These are phyloP conservation scores for Holotrichia oblita DNA, from an alignment of 1,140 invertebrate species.

Conservation along the genomic window DNA sequence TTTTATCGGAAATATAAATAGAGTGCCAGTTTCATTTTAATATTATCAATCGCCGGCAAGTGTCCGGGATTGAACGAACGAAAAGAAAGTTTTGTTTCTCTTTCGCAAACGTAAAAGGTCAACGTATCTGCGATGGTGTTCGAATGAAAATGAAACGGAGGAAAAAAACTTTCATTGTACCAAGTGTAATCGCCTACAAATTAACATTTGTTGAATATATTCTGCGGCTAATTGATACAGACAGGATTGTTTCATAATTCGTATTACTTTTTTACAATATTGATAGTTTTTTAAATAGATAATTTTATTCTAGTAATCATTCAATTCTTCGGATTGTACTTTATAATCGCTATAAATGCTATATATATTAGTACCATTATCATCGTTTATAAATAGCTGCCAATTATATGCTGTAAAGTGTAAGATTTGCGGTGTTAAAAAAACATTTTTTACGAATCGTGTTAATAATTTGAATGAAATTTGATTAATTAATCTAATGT, in stretches of 20 bases:
- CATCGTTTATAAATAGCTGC: too few relatives aligned
- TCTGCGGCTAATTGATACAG: neutral
- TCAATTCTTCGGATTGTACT: too few relatives aligned
- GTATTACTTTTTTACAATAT: neutral
- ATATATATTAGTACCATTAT: too few relatives aligned
- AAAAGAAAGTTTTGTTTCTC: constrained; percentile 34
- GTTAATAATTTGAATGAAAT: too few relatives aligned
- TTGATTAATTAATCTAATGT: too few relatives aligned
- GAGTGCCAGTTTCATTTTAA: neutral
- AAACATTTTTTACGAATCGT: too few relatives aligned
- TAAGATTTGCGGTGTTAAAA: too few relatives aligned
- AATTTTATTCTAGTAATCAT: too few relatives aligned
- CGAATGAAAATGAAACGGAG: constrained; percentile 35
- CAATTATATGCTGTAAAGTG: too few relatives aligned
- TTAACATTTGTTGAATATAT: constrained; percentile 23
- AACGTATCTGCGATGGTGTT: constrained; percentile 15
- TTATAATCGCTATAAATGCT: too few relatives aligned
- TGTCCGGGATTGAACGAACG: neutral
- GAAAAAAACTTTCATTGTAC: constrained; percentile 30
- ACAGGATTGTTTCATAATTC: neutral
- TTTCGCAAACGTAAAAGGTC: constrained; percentile 36
- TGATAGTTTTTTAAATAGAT: too few relatives aligned
- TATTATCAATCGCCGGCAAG: neutral
- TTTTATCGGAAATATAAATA: too few relatives aligned
- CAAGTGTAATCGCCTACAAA: neutral